A percentile compares a stretch with the other conserved stretches of the same genome.
These are phyloP conservation scores for Corapipo altera DNA, from an alignment of 2,113 vertebrate genomes.

Conservation along the genomic window DNA sequence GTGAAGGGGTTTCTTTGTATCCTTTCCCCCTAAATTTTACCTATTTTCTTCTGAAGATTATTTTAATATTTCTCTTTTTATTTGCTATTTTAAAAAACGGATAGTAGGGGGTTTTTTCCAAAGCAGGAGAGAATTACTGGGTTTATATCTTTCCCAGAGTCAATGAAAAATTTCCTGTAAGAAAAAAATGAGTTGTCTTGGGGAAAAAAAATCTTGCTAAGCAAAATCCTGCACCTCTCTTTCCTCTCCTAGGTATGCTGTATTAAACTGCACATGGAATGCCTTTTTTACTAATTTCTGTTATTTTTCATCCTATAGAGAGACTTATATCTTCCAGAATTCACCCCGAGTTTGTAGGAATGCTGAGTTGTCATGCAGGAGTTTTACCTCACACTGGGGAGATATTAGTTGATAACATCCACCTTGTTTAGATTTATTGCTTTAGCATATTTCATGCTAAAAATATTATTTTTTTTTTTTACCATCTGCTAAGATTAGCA, in stretches of 20 bases:
- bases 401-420: constrained; percentile 79
- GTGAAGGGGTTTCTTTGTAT: not conserved
- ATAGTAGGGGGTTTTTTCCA: not conserved
- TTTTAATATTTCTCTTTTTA: not conserved
- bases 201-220: constrained; percentile 22
- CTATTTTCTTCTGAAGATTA: not conserved
- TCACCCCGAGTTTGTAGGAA: constrained; percentile 64
- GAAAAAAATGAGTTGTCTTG: not conserved
- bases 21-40: not conserved
- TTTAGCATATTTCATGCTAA: constrained; percentile 81
- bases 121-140: not conserved
- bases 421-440: constrained; percentile 81
- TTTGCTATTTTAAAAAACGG: not conserved
- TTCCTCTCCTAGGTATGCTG: not conserved
- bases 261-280: not conserved
- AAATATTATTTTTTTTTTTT: constrained; percentile 69
- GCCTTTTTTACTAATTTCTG: constrained; percentile 55
- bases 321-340: constrained; percentile 33
- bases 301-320: constrained; percentile 54
- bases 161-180: constrained; percentile 2
- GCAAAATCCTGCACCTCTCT: constrained; percentile 3
- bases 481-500: constrained; percentile 84
- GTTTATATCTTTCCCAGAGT: constrained; percentile 3
- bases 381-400: constrained; percentile 78
- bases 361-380: constrained; percentile 72